phyloP scores from a whole-genome alignment of 2,888 invertebrate genomes.

The Pammene fasciana region DNA sequence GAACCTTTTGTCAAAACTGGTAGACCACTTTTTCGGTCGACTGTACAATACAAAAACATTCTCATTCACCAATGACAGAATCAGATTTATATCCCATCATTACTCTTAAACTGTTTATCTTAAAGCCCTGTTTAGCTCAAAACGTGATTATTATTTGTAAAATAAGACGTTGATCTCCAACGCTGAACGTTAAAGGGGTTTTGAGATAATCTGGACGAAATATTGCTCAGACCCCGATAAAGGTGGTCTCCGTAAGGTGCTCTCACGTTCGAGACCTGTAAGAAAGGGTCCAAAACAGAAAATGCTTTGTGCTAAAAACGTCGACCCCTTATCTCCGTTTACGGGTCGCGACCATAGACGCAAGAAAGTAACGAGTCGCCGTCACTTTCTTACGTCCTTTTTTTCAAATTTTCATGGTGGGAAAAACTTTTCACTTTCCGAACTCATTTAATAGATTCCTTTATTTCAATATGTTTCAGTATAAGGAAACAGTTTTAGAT shows the following conservation, averaged over 20 bases:
- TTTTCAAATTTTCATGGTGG: too few species aligned
- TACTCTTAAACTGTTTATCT: conserved; percentile 50
- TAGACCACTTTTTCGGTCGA: too few species aligned
- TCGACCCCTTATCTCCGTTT: conserved; percentile 79
- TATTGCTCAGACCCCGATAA: conserved; percentile 72
- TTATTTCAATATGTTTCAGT: too few species aligned
- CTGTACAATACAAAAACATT: too few species aligned
- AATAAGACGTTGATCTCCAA: conserved; percentile 73
- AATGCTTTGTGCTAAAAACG: conserved; percentile 82
- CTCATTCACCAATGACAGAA: too few species aligned
- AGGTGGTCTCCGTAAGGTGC: conserved; percentile 72
- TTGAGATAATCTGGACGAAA: conserved; percentile 76
- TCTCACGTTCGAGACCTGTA: conserved; percentile 75
- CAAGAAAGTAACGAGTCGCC: conserved; percentile 49
- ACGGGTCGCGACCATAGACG: conserved; percentile 75
- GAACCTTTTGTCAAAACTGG: too few species aligned
- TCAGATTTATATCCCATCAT: neutral
- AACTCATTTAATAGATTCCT: too few species aligned
- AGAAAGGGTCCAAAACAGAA: conserved; percentile 78
- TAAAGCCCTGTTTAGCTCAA: conserved; percentile 55
- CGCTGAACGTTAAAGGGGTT: conserved; percentile 69
- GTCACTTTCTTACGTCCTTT: too few species aligned
- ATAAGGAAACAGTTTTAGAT: too few species aligned
- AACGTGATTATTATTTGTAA: conserved; percentile 73
- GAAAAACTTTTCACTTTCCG: too few species aligned